Evolutionary conservation across 2,888 invertebrate species (phyloP).

Genomic region (Chymomyza fuscimana): DNA sequence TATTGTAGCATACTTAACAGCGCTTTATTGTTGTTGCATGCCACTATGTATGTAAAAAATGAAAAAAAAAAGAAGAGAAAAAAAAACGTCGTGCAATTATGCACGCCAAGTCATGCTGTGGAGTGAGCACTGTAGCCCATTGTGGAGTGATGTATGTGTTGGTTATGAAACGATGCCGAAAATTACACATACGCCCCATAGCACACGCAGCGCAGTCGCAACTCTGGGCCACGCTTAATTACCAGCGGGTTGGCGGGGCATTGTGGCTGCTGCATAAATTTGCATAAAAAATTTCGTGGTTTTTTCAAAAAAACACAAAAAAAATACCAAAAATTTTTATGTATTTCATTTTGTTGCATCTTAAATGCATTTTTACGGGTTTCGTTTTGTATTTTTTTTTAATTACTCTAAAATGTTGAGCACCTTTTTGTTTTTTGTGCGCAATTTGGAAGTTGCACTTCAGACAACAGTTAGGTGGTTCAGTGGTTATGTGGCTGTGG

Average conservation of each 20-base stretch:
- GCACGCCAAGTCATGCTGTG: constrained; percentile 16
- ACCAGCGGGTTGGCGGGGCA: constrained; percentile 38
- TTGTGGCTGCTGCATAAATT: constrained; percentile 60
- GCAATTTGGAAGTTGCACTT: constrained; percentile 36
- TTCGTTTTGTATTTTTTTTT: constrained; percentile 51
- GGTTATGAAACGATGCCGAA: constrained; percentile 73
- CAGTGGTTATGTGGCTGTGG: neutral
- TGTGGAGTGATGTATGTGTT: constrained; percentile 22
- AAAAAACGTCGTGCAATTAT: constrained; percentile 64
- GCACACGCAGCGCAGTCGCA: constrained; percentile 47
- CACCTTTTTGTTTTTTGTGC: constrained; percentile 49
- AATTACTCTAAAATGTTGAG: constrained; percentile 72
- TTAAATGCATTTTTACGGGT: constrained; percentile 1
- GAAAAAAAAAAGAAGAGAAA: no score
- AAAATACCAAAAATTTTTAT: constrained; percentile 43
- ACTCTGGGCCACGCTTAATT: constrained; percentile 67
- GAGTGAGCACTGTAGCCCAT: constrained; percentile 14
- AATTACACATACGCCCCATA: constrained; percentile 73
- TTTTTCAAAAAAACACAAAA: constrained; percentile 31
- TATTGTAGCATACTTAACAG: constrained; percentile 74
- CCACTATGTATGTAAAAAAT: constrained; percentile 57
- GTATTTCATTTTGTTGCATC: constrained; percentile 2
- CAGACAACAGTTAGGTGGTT: constrained; percentile 45
- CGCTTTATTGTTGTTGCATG: constrained; percentile 62
- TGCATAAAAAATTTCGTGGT: constrained; percentile 57